Percentiles rank a stretch among this genome's conserved stretches.
phyloP scores from a whole-genome alignment of 2,113 vertebrate genomes.

The Dipodomys stephensi region DNA sequence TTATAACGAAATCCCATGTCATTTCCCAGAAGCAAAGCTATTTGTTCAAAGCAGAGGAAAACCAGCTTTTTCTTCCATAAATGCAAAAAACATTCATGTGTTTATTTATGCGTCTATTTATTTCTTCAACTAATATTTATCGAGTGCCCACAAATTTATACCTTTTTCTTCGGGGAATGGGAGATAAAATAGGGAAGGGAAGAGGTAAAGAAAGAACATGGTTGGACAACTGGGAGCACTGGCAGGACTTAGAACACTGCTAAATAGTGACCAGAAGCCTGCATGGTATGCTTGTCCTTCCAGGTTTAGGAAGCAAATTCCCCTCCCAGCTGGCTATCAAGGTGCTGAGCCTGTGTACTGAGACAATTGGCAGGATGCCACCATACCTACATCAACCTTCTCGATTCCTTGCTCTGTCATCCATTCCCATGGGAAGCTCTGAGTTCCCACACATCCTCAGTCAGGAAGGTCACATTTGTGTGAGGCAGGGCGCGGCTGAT shows the following conservation, averaged over 20 bases:
- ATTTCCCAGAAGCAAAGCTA: conserved; percentile 57
- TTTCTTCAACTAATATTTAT: conserved; percentile 67
- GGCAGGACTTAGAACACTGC: not conserved
- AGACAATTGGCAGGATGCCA: not conserved
- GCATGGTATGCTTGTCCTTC: not conserved
- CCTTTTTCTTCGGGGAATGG: conserved; percentile 24
- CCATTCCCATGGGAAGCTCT: conserved; percentile 71
- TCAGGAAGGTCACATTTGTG: conserved; percentile 75
- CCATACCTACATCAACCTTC: conserved; percentile 53
- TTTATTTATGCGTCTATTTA: conserved; percentile 60
- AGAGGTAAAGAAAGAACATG: not conserved
- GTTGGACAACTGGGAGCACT: conserved; percentile 1
- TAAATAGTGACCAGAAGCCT: not conserved
- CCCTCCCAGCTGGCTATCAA: not conserved
- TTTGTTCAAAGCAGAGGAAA: conserved; percentile 56
- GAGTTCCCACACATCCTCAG: conserved; percentile 64
- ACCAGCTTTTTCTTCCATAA: conserved; percentile 30
- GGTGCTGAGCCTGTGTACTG: not conserved
- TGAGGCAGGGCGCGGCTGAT: conserved; percentile 50
- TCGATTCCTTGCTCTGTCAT: conserved; percentile 38
- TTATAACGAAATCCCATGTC: not conserved
- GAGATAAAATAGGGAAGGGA: not conserved
- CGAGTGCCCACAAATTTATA: not conserved
- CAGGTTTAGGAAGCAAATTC: not conserved
- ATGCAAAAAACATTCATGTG: not conserved